Evolutionary conservation across 1,140 invertebrate species (phyloP).

Genomic region (Zophobas morio): DNA sequence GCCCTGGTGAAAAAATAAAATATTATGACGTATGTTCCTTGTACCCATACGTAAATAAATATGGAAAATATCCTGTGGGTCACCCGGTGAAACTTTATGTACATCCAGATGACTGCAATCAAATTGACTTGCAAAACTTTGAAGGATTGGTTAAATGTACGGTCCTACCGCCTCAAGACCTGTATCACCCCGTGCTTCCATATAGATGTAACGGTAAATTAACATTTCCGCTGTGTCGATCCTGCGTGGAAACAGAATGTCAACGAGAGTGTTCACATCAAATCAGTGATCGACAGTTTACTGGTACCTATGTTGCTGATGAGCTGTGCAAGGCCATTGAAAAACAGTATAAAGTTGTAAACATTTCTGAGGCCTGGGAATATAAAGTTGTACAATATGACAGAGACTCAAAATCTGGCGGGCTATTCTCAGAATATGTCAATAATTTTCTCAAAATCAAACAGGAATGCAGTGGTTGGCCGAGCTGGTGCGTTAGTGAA

Average conservation of each 20-base stretch:
- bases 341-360: slow-evolving; percentile 49
- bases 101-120: slow-evolving; percentile 16
- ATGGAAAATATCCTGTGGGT: slow-evolving; percentile 63
- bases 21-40: slow-evolving; percentile 64
- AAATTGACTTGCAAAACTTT: slow-evolving; percentile 25
- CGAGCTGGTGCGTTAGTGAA: slow-evolving; percentile 18
- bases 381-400: slow-evolving; percentile 46
- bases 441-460: background rate
- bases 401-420: background rate
- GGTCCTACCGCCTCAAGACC: slow-evolving; percentile 60
- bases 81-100: slow-evolving; percentile 59
- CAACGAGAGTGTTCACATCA: slow-evolving; percentile 57
- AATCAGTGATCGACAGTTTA: slow-evolving; percentile 60
- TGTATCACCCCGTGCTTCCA: slow-evolving; percentile 64
- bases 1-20: slow-evolving; percentile 60
- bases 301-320: slow-evolving; percentile 65
- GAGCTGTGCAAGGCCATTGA: slow-evolving; percentile 64
- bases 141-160: slow-evolving; percentile 61
- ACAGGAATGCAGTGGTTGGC: background rate
- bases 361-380: slow-evolving; percentile 49
- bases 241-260: slow-evolving; percentile 52
- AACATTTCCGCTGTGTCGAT: slow-evolving; percentile 61
- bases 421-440: slow-evolving; percentile 22
- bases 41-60: slow-evolving; percentile 63
- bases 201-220: slow-evolving; percentile 59